A percentile compares a stretch with the other conserved stretches of the same genome.
Conservation (phyloP, 2,888 invertebrate genomes). For the Heliothis peltigera region DNA sequence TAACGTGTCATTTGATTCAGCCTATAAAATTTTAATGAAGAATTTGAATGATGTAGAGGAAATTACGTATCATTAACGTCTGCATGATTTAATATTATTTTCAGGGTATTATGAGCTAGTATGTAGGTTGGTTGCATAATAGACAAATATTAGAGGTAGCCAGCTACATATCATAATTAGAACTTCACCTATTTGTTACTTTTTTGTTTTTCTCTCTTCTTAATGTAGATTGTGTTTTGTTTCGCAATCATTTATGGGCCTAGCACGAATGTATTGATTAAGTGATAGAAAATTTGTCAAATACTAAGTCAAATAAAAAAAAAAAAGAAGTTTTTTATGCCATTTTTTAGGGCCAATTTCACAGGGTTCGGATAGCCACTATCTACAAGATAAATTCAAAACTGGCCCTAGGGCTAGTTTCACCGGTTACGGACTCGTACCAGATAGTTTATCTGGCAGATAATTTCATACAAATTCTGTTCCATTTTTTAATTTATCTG, state of each 20-base stretch:
- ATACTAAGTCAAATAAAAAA: no score
- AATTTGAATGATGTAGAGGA: conserved; percentile 46
- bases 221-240: conserved; percentile 38
- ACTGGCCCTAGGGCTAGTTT: no score
- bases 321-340: no score
- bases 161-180: conserved; percentile 31
- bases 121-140: conserved; percentile 51
- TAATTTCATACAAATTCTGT: no score
- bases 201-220: conserved; percentile 11
- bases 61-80: conserved; percentile 51
- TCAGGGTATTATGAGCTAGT: conserved; percentile 22
- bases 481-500: no score
- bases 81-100: conserved; percentile 54
- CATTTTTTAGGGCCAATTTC: no score
- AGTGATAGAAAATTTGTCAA: no score
- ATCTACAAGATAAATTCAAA: no score
- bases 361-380: no score
- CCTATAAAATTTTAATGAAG: conserved; percentile 36
- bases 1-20: conserved; percentile 44
- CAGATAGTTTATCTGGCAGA: no score
- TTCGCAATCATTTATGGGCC: conserved; percentile 18
- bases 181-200: conserved; percentile 39
- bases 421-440: no score
- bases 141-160: conserved; percentile 29
- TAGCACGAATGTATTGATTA: no score